These are phyloP conservation scores for Ceratosolen fusciceps DNA, from an alignment of 1,140 invertebrate genomes.

Conservation along the genomic window DNA sequence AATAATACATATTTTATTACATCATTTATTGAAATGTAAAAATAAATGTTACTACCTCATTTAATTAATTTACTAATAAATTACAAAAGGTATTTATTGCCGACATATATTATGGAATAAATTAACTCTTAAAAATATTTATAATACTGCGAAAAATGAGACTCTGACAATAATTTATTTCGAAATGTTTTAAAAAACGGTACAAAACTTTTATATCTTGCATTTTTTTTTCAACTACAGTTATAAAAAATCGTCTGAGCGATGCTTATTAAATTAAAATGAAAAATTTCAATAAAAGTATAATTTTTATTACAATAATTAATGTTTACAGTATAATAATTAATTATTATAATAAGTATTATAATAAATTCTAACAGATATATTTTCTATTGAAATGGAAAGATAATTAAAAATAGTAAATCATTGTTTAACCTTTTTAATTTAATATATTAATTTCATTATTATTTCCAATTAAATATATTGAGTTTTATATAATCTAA, in stretches of 20 bases:
- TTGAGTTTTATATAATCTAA: too few species aligned
- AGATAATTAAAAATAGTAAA: too few species aligned
- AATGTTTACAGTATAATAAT: too few species aligned
- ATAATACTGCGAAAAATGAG: slow-evolving; percentile 19
- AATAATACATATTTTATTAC: slow-evolving; percentile 6
- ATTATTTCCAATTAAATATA: too few species aligned
- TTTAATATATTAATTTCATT: too few species aligned
- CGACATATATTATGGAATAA: slow-evolving; percentile 15
- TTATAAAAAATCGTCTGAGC: background rate
- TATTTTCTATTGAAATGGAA: too few species aligned
- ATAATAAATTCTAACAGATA: too few species aligned
- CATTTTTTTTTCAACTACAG: background rate
- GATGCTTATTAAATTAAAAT: background rate
- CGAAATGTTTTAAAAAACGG: too few species aligned
- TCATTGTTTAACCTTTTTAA: too few species aligned
- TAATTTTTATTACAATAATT: background rate
- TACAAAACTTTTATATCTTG: too few species aligned
- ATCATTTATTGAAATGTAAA: slow-evolving; percentile 37
- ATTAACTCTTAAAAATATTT: background rate
- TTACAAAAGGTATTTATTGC: slow-evolving; percentile 24
- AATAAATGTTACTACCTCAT: slow-evolving; percentile 45
- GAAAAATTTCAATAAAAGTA: slow-evolving; percentile 24
- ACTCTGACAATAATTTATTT: background rate
- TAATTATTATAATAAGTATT: too few species aligned
- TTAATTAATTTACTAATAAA: slow-evolving; percentile 15